Evolutionary conservation across 2,113 vertebrate genomes (phyloP).

Genomic region (Hippocampus guttulatus): DNA sequence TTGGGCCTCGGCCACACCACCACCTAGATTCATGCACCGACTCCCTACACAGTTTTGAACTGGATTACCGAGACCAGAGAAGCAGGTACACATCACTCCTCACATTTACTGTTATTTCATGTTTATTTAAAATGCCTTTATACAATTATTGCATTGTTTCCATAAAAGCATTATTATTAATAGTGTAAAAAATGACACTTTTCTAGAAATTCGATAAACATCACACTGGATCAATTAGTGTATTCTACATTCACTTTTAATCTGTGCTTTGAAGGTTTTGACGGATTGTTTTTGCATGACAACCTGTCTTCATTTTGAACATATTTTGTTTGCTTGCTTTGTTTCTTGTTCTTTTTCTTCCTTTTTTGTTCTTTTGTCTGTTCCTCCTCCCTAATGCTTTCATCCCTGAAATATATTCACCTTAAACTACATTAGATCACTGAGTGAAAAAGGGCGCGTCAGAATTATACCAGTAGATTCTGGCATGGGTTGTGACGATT

Average conservation of each 20-base stretch:
- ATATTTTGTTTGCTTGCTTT: conserved; percentile 44
- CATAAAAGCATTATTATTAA: too few species aligned
- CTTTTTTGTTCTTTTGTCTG: conserved; percentile 31
- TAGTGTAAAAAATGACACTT: background rate
- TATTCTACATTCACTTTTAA: background rate
- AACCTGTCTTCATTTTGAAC: conserved; percentile 27
- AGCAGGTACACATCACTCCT: conserved; percentile 76
- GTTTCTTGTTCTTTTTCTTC: conserved; percentile 51
- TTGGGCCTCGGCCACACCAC: conserved; percentile 75
- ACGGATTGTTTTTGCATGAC: background rate
- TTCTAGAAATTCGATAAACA: background rate
- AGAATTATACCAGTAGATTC: conserved; percentile 84
- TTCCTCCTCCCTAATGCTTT: conserved; percentile 43
- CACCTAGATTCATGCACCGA: conserved; percentile 79
- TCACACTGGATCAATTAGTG: background rate
- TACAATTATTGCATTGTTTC: too few species aligned
- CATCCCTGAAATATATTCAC: conserved; percentile 2
- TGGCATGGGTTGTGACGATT: conserved; percentile 79
- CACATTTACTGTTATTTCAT: too few species aligned
- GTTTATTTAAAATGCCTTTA: too few species aligned
- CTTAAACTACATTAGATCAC: conserved; percentile 61
- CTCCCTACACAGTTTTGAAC: conserved; percentile 80
- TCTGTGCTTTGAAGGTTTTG: background rate
- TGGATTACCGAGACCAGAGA: conserved; percentile 79
- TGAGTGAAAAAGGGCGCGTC: conserved; percentile 81